Evolutionary conservation across 2,888 invertebrate species (phyloP).

Genomic region (Trypoxylon attenuatum): DNA sequence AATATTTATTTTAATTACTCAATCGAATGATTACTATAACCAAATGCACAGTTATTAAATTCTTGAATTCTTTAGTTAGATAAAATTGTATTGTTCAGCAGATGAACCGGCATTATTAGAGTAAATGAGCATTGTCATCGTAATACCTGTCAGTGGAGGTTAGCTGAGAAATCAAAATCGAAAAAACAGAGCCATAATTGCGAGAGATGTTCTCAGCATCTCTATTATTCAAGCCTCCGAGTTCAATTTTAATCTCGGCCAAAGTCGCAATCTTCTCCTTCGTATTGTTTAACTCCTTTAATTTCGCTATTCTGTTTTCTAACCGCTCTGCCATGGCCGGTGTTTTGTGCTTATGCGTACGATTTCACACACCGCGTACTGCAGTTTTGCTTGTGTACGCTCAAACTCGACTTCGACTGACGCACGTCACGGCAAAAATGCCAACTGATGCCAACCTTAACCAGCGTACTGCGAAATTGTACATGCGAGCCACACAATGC

Average conservation of each 20-base stretch:
- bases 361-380: no score
- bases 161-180: slow-evolving; percentile 57
- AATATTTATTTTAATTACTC: no score
- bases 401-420: no score
- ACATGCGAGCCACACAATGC: no score
- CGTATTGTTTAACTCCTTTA: slow-evolving; percentile 52
- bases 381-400: no score
- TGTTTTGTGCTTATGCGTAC: no score
- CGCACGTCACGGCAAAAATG: no score
- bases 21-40: no score
- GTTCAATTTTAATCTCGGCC: slow-evolving; percentile 62
- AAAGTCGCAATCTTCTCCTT: slow-evolving; percentile 56
- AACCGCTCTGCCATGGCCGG: slow-evolving; percentile 60
- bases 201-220: slow-evolving; percentile 55
- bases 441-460: no score
- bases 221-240: slow-evolving; percentile 45
- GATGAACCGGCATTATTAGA: not conserved
- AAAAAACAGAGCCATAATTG: slow-evolving; percentile 52
- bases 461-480: no score
- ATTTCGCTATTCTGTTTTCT: slow-evolving; percentile 48
- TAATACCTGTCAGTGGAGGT: slow-evolving; percentile 66
- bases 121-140: slow-evolving; percentile 47
- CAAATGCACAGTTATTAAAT: no score
- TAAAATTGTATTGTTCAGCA: not conserved
- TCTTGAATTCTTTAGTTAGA: not conserved